A percentile compares a stretch with the other conserved stretches of the same genome.
Conservation (phyloP, 2,888 invertebrate genomes). For the Girardia tigrina region DNA sequence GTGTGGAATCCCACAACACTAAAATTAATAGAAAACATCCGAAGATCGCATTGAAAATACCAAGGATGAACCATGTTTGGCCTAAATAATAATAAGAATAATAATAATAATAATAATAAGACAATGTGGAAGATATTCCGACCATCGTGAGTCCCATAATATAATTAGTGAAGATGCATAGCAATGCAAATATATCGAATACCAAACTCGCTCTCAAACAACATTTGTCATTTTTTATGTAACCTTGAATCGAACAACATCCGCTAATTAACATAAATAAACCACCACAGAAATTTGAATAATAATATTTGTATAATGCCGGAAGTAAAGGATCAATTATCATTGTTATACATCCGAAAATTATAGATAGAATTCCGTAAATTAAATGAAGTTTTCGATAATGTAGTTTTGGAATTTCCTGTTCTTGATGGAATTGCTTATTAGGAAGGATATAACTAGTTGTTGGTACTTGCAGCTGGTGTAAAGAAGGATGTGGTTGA, state of each 20-base stretch:
- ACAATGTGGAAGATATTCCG: no score
- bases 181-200: neutral
- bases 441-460: no score
- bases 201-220: neutral
- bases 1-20: neutral
- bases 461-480: no score
- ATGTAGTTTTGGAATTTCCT: no score
- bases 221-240: neutral
- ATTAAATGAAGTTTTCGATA: constrained; percentile 17
- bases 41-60: neutral
- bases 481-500: no score
- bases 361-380: neutral
- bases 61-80: no score
- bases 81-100: no score
- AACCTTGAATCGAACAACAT: neutral
- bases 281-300: constrained; percentile 1
- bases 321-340: constrained; percentile 1
- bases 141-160: neutral
- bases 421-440: no score
- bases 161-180: neutral
- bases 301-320: neutral
- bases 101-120: no score
- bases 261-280: neutral
- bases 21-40: neutral
- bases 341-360: neutral